Conservation (phyloP, 2,888 invertebrate genomes). For the Esperia sulphurella region DNA sequence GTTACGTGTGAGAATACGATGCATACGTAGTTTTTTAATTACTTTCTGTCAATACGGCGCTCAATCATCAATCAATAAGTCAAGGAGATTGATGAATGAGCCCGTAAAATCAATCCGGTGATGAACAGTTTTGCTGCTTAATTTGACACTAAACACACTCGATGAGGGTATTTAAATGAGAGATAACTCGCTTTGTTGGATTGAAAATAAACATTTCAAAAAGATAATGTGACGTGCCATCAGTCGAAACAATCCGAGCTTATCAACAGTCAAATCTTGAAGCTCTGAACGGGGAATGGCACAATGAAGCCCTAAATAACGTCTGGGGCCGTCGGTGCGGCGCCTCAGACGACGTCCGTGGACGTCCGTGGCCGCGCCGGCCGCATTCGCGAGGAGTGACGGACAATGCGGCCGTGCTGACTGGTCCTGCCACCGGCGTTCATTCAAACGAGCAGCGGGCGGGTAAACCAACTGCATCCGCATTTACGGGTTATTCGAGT, state of each 20-base stretch:
- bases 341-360: conserved; percentile 18
- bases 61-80: conserved; percentile 73
- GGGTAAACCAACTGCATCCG: conserved; percentile 44
- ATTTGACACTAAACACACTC: conserved; percentile 71
- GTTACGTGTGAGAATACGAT: conserved; percentile 40
- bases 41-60: conserved; percentile 60
- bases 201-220: conserved; percentile 25
- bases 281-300: conserved; percentile 48
- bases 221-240: conserved; percentile 63
- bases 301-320: conserved; percentile 77
- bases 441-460: conserved; percentile 24
- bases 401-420: conserved; percentile 63
- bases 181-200: conserved; percentile 9
- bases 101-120: conserved; percentile 63
- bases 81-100: conserved; percentile 68
- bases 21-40: conserved; percentile 62
- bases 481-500: conserved; percentile 50
- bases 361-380: conserved; percentile 46
- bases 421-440: conserved; percentile 51
- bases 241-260: conserved; percentile 61
- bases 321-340: conserved; percentile 19
- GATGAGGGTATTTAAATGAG: conserved; percentile 23
- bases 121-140: conserved; percentile 66
- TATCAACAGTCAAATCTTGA: conserved; percentile 65
- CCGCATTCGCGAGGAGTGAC: conserved; percentile 52